These are phyloP conservation scores for Oncorhynchus kisutch DNA, from an alignment of 2,113 vertebrate genomes.

Conservation along the genomic window DNA sequence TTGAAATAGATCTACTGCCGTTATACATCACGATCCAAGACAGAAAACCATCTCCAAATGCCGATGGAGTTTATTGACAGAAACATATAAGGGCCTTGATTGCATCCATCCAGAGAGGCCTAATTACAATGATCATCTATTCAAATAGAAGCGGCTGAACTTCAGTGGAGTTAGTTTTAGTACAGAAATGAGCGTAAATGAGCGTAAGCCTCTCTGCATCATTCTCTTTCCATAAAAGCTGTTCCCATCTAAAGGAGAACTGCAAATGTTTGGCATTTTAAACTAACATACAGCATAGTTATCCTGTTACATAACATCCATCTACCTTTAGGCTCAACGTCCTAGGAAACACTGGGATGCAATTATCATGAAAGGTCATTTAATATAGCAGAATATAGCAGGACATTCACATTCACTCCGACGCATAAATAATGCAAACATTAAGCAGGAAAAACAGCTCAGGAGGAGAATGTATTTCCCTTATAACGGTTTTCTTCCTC, in stretches of 20 bases:
- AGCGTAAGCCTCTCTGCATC: conserved; percentile 25
- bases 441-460: conserved; percentile 29
- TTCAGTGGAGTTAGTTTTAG: conserved; percentile 1
- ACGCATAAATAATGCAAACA: conserved; percentile 52
- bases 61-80: not conserved
- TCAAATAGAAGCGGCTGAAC: conserved; percentile 31
- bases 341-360: conserved; percentile 56
- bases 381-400: conserved; percentile 48
- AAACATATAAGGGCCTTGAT: conserved; percentile 4
- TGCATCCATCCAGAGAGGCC: not conserved
- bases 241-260: conserved; percentile 22
- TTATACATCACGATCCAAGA: not conserved
- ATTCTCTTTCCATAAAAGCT: conserved; percentile 39
- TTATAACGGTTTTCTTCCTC: too few relatives aligned
- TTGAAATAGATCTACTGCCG: not conserved
- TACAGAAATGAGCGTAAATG: conserved; percentile 21
- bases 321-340: conserved; percentile 50
- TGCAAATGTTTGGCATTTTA: conserved; percentile 63
- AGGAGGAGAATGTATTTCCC: conserved; percentile 49
- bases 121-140: conserved; percentile 37
- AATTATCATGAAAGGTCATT: conserved; percentile 75
- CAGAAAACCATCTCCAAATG: not conserved
- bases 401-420: conserved; percentile 29
- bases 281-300: conserved; percentile 55
- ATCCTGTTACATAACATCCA: conserved; percentile 67